Base-by-base conservation (phyloP, 2,797 vertebrate species). In the Poeciliopsis infans region DNA sequence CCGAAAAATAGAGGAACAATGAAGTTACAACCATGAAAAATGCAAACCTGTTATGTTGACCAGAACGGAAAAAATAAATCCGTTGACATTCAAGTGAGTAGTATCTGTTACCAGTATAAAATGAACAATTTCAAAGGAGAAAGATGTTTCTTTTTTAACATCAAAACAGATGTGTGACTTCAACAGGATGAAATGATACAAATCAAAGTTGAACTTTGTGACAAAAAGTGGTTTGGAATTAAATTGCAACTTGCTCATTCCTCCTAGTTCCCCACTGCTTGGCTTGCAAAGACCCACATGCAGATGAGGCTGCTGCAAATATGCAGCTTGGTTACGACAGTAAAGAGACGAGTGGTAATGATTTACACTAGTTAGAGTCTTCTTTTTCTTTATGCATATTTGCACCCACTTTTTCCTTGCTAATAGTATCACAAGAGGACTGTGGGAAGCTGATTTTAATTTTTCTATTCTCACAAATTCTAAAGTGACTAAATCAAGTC, bases 1-100 rank as follows among this genome's bases (percentile, higher is more conserved):
- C 78, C 74, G 76, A 90, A 72, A 81, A 61, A 74, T 81, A 79
- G 75, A 81, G 20, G 68, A 46, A 66, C 28, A 75, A 75, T 10
- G 4, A 23, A 45, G 31, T 43, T 41, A 23, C 66, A 79, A 33
- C 43, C 8, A 36, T 70, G 15, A 71, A 39, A 23, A 33, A 57
- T 28, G 3, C 7, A 28, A 57, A 57, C 15, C 45, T 47, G n/a
- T 41, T 49, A 66, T 49, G 66, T 41, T 39, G 28, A 39, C 6
- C 11, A 25, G 45, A 45, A 57, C 8, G 13, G 25, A 46, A 53
- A 46, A 31, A 16, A 31, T 0, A 28, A 46, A 13, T 20, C 4
- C 16, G n/a, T 39, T 16, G 39, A 45, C 41, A n/a, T 45, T 70
- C 12, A 28, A 70, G 41, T 45, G 41, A 70, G 45, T 70, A 70